Evolutionary conservation across 2,113 vertebrate genomes (phyloP).

Genomic region (Gymnogyps californianus): DNA sequence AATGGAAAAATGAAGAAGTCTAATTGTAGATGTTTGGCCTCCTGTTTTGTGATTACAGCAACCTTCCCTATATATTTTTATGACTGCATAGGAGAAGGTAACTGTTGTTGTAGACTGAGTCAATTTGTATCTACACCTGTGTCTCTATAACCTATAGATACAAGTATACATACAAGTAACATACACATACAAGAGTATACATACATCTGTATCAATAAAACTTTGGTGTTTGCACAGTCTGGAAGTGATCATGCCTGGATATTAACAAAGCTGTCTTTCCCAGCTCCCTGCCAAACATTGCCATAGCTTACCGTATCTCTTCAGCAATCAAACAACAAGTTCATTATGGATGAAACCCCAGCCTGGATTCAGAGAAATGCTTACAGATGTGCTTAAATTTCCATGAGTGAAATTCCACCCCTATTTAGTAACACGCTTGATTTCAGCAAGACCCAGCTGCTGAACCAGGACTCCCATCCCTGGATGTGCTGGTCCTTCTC

Average conservation of each 20-base stretch:
- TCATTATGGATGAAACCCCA: background rate
- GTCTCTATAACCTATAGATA: background rate
- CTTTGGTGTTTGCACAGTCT: background rate
- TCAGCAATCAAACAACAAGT: background rate
- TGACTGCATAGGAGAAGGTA: background rate
- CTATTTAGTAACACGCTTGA: background rate
- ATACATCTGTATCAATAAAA: background rate
- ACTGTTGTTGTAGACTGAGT: background rate
- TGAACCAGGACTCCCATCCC: background rate
- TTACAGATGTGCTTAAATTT: background rate
- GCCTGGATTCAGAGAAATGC: background rate
- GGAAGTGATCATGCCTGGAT: background rate
- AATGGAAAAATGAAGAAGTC: background rate
- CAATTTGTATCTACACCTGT: background rate
- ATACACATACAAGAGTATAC: background rate
- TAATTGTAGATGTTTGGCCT: background rate
- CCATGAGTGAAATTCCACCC: background rate
- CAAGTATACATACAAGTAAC: background rate
- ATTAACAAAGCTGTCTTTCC: background rate
- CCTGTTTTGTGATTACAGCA: background rate
- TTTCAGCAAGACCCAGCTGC: background rate
- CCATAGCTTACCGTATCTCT: background rate
- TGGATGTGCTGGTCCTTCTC: background rate
- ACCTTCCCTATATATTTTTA: background rate
- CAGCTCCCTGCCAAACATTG: background rate